phyloP scores from a whole-genome alignment of 2,888 invertebrate genomes.

The Tetranychus truncatus region DNA sequence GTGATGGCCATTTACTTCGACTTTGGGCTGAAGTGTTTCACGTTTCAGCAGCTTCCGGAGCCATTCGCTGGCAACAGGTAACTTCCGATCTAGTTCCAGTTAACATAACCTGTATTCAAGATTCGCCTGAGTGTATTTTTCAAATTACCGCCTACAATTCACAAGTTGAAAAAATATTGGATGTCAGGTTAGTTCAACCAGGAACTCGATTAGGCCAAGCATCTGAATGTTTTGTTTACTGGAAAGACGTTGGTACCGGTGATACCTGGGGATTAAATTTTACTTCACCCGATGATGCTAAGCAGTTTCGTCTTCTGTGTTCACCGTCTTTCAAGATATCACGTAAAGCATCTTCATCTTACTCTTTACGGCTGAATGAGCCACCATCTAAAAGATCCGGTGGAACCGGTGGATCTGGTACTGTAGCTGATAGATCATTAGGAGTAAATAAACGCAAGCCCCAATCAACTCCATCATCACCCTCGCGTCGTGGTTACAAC shows the following conservation, averaged over 20 bases:
- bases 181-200: constrained; percentile 87
- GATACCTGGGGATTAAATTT: constrained; percentile 98
- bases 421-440: background rate
- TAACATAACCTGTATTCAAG: constrained; percentile 92
- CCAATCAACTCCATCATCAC: constrained; percentile 77
- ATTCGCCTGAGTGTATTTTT: constrained; percentile 87
- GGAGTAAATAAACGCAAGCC: constrained; percentile 54
- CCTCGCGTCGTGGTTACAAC: constrained; percentile 49
- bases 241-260: constrained; percentile 60
- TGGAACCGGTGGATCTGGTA: background rate
- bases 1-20: constrained; percentile 35
- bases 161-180: constrained; percentile 93
- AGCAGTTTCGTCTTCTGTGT: constrained; percentile 82
- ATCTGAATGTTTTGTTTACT: constrained; percentile 94
- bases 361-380: constrained; percentile 45
- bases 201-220: constrained; percentile 92
- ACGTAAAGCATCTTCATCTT: constrained; percentile 88
- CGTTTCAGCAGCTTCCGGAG: constrained; percentile 63
- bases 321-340: constrained; percentile 92
- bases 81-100: constrained; percentile 95
- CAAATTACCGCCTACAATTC: constrained; percentile 98
- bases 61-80: constrained; percentile 91
- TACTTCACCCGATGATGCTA: constrained; percentile 88
- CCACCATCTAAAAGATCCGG: background rate
- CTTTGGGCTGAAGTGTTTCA: constrained; percentile 98